These are phyloP conservation scores for Botia kubotai DNA, from an alignment of 2,797 vertebrate genomes.

Conservation along the genomic window DNA sequence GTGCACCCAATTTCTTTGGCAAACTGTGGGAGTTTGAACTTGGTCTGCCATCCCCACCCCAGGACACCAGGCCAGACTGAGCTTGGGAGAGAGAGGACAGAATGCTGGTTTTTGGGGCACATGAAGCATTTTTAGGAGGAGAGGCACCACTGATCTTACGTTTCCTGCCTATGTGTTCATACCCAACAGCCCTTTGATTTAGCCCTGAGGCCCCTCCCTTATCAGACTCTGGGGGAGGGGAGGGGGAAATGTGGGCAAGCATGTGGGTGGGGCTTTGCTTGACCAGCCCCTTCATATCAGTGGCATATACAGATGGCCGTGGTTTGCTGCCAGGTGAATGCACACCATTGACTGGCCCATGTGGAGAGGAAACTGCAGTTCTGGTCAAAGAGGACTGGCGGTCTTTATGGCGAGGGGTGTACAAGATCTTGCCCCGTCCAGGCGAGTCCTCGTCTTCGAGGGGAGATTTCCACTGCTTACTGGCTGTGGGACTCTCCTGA, in stretches of 20 bases:
- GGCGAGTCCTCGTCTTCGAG: constrained; percentile 52
- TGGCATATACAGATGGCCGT: constrained; percentile 63
- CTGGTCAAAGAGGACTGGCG: constrained; percentile 12
- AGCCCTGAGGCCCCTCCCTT: constrained; percentile 51
- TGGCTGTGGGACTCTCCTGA: constrained; percentile 61
- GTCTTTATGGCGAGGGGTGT: constrained; percentile 51
- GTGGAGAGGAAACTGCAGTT: constrained; percentile 65
- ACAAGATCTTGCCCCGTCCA: constrained; percentile 72
- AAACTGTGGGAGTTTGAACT: constrained; percentile 65
- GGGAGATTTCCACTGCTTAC: constrained; percentile 71
- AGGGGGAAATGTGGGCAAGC: constrained; percentile 41
- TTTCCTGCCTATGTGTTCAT: constrained; percentile 79
- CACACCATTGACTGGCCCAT: constrained; percentile 72
- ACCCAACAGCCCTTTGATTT: constrained; percentile 67
- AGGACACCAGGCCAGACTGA: constrained; percentile 72
- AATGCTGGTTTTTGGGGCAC: constrained; percentile 74
- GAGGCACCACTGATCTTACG: constrained; percentile 76
- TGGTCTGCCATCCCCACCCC: constrained; percentile 77
- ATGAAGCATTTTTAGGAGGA: constrained; percentile 44
- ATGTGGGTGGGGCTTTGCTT: constrained; percentile 65
- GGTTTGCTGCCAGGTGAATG: constrained; percentile 67
- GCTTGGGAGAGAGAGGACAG: constrained; percentile 64
- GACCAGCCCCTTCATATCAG: constrained; percentile 46
- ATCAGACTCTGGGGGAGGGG: constrained; percentile 55
- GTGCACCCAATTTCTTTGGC: constrained; percentile 78